Percentiles rank a stretch among this genome's conserved stretches.
phyloP scores from a whole-genome alignment of 2,888 invertebrate genomes.

The Antheraea assamensis region DNA sequence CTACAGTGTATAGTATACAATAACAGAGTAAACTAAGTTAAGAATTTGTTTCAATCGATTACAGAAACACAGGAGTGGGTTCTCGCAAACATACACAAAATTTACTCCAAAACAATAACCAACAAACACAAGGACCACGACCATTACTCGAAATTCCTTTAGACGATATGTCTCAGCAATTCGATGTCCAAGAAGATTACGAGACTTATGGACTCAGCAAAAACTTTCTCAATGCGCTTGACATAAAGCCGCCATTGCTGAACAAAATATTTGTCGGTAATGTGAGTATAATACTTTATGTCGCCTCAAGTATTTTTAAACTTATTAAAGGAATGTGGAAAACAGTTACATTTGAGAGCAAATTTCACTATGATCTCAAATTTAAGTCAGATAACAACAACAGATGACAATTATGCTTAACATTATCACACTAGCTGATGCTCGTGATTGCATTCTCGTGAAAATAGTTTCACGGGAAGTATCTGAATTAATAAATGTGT shows the following conservation, averaged over 20 bases:
- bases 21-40: too few relatives aligned
- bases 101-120: neutral
- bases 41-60: neutral
- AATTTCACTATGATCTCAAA: too few relatives aligned
- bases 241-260: slow-evolving; percentile 28
- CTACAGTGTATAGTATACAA: too few relatives aligned
- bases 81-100: neutral
- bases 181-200: neutral
- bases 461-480: too few relatives aligned
- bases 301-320: neutral
- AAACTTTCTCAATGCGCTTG: slow-evolving; percentile 25
- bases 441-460: too few relatives aligned
- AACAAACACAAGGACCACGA: neutral
- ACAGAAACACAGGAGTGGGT: neutral
- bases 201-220: slow-evolving; percentile 22
- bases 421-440: too few relatives aligned
- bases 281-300: slow-evolving; percentile 27
- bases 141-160: neutral
- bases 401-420: too few relatives aligned
- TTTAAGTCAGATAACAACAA: too few relatives aligned
- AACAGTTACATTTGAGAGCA: too few relatives aligned
- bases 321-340: neutral
- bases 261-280: slow-evolving; percentile 29
- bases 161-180: neutral
- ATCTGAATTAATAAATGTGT: too few relatives aligned